phyloP scores from a whole-genome alignment of 2,888 invertebrate genomes.

The Xestia xanthographa region DNA sequence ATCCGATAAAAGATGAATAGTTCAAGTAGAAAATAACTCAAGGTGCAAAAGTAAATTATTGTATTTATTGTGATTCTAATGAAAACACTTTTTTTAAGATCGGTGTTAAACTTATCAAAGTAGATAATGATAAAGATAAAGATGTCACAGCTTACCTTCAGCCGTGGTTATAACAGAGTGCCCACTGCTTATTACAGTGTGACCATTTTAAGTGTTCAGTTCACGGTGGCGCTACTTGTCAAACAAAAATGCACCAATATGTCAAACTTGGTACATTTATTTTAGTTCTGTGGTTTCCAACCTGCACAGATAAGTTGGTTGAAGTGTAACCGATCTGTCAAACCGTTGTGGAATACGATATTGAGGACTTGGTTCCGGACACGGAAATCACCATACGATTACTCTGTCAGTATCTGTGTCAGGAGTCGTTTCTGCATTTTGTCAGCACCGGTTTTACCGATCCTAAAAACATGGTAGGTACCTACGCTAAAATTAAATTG shows the following conservation, averaged over 20 bases:
- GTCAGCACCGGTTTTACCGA: background rate
- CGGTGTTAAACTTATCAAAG: constrained; percentile 79
- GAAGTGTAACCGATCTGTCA: background rate
- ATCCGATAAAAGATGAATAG: background rate
- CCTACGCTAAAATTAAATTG: background rate
- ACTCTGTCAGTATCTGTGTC: background rate
- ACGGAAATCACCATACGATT: background rate
- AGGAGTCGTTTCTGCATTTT: background rate
- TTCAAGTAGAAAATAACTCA: constrained; percentile 39
- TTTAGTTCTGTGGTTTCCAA: too few relatives aligned
- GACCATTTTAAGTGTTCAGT: background rate
- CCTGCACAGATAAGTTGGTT: too few relatives aligned
- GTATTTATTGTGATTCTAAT: constrained; percentile 80
- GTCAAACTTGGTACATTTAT: background rate
- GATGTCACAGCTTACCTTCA: constrained; percentile 63
- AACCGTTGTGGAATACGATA: background rate
- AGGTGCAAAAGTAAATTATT: constrained; percentile 66
- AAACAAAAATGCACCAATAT: background rate
- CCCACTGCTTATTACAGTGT: background rate
- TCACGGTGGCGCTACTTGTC: background rate
- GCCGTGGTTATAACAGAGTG: constrained; percentile 15
- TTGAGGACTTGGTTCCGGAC: background rate
- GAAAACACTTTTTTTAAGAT: constrained; percentile 75
- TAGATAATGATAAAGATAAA: constrained; percentile 70
- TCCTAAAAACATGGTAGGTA: background rate